Evolutionary conservation across 2,797 vertebrate genomes (phyloP), one percentile per base, ranked within the genome.

Genomic region (Harpagifer antarcticus): DNA sequence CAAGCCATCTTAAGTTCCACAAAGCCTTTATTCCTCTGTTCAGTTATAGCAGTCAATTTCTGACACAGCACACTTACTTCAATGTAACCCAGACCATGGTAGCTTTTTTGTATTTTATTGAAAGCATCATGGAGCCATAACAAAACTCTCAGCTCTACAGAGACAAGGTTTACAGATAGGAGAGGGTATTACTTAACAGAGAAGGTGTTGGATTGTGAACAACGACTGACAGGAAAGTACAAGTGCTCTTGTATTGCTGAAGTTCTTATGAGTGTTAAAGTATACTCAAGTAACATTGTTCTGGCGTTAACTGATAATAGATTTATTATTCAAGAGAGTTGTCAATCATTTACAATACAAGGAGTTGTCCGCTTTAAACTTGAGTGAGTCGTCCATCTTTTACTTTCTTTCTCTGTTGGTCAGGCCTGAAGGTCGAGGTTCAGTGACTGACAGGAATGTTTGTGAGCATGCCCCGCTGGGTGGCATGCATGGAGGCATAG

Each of bases 361-460:
- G 11, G 47, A 54, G 31, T 6, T 33, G 59, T 76, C 49, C 68
- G 33, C 64, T 48, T 62, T 15, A 50, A 47, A 63, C 17, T 49
- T 67, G 62, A 79, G 59, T 68, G 62, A 80, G 68, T 63, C 3
- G 43, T 69, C 57, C 54, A 61, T 69, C 48, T 68, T 84, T 59
- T 31, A 56, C 47, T 76, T 74, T 73, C 48, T 16, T 63, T 63
- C 57, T 76, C 42, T 62, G 58, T 68, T 80, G 16, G 27, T 76
- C 74, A 71, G 88, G 57, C 71, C 80, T 86, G 78, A 59, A 76
- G 83, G 86, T 88, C 80, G 88, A 86, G 94, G 91, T 92, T 93
- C 89, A 93, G 84, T 82, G 86, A 80, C 81, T 85, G 89, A 89
- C 86, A 94, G 93, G 94, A 95, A 95, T 95, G 91, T 76, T 79